A percentile compares a stretch with the other conserved stretches of the same genome.
Evolutionary conservation across 92 coral and sea anemone species (phyloP).

Genomic region (Palythoa grandis): DNA sequence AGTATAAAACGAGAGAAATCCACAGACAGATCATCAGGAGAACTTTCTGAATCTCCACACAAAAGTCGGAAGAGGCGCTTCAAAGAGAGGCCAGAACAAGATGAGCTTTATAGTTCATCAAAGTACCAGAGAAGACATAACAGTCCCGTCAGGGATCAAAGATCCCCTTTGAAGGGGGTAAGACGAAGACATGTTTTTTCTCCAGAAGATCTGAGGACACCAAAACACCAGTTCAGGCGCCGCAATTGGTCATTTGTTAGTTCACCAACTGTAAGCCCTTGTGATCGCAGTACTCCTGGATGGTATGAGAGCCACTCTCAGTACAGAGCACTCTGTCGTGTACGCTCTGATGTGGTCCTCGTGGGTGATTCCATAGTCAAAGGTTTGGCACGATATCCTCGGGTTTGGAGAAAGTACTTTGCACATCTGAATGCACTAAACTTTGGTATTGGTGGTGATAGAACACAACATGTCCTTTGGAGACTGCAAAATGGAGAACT

Average conservation of each 20-base stretch:
- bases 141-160: constrained; percentile 1
- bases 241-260: constrained; percentile 41
- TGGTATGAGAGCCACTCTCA: constrained; percentile 79
- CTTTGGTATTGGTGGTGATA: constrained; percentile 96
- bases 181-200: constrained; percentile 29
- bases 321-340: constrained; percentile 57
- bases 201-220: constrained; percentile 30
- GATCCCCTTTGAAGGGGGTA: background rate
- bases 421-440: constrained; percentile 74
- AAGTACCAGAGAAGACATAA: constrained; percentile 20
- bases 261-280: constrained; percentile 69
- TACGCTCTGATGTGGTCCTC: constrained; percentile 65
- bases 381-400: constrained; percentile 90
- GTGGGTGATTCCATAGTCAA: constrained; percentile 91
- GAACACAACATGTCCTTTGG: constrained; percentile 97
- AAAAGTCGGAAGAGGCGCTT: constrained; percentile 17
- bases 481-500: constrained; percentile 91
- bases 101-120: constrained; percentile 22
- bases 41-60: constrained; percentile 27
- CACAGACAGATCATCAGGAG: constrained; percentile 25
- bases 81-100: constrained; percentile 39
- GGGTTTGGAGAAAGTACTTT: constrained; percentile 85
- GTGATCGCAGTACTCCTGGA: constrained; percentile 80
- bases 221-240: constrained; percentile 30
- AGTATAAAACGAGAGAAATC: constrained; percentile 21